These are phyloP conservation scores for Spilarctia lutea DNA, from an alignment of 2,888 invertebrate genomes.

Conservation along the genomic window DNA sequence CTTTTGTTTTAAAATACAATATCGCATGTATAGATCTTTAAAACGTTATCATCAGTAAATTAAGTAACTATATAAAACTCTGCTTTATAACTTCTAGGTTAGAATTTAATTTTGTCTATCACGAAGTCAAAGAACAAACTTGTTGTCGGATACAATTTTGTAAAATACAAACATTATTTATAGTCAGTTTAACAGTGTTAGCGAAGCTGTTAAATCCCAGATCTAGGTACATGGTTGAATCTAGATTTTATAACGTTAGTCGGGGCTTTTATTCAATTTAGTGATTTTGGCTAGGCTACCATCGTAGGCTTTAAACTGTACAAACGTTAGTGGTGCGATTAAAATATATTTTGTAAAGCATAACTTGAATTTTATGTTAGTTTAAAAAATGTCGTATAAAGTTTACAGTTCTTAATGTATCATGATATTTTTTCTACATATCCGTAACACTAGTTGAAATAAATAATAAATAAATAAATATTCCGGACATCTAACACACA, in stretches of 20 bases:
- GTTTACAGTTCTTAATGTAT: no score
- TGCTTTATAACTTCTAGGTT: not conserved
- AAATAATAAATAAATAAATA: no score
- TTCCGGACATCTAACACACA: no score
- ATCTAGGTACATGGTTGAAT: constrained; percentile 23
- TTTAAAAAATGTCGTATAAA: not conserved
- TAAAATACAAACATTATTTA: constrained; percentile 19
- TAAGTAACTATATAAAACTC: constrained; percentile 5
- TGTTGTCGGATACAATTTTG: constrained; percentile 20
- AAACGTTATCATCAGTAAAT: constrained; percentile 12
- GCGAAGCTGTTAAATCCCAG: constrained; percentile 6
- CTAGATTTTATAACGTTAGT: constrained; percentile 24
- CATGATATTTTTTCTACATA: no score
- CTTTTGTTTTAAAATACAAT: constrained; percentile 22
- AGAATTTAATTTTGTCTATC: constrained; percentile 19
- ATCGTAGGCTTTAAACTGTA: not conserved
- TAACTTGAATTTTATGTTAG: not conserved
- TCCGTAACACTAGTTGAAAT: no score
- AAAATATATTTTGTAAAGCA: not conserved
- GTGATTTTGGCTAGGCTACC: not conserved
- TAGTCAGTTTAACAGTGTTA: constrained; percentile 3
- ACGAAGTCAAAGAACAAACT: constrained; percentile 59
- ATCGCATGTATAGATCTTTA: constrained; percentile 23
- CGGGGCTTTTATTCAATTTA: constrained; percentile 14
- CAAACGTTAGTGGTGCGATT: not conserved